Base-by-base conservation (phyloP, 2,888 invertebrate genomes). In the Leptodirus hochenwartii region DNA sequence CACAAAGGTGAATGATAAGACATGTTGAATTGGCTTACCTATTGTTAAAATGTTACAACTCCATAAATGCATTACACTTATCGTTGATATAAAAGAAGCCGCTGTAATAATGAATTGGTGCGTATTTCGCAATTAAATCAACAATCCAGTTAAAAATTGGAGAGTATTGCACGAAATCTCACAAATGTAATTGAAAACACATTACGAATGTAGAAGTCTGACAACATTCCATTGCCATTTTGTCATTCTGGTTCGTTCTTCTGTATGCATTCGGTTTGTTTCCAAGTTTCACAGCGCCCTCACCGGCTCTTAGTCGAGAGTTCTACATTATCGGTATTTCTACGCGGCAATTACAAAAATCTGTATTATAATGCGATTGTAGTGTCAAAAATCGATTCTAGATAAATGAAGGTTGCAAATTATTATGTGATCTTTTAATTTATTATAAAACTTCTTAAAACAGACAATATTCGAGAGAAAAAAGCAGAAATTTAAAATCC, bases 141-240 rank as follows among this genome's bases (percentile, higher is more conserved):
- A n/a, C n/a, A n/a, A n/a, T n/a, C n/a, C n/a, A n/a, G n/a, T n/a
- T n/a, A n/a, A n/a, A n/a, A n/a, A n/a, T n/a, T n/a, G n/a, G n/a
- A n/a, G n/a, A n/a, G n/a, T n/a, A n/a, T n/a, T n/a, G n/a, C n/a
- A n/a, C n/a, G n/a, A n/a, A n/a, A n/a, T n/a, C 33, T 23, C 27
- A 25, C 32, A 27, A 33, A 31, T 30, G 33, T 29, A 29, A 31
- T 37, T 29, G 35, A 35, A 41, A 35, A 36, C 48, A 47, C 44
- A 37, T 44, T 41, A 41, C 41, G 47, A 51, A 51, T 47, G 43
- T 46, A 41, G 45, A 46, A 45, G 46, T 46, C 39, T 46, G 45
- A 45, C 51, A 47, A 52, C 54, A 55, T 53, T 54, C 53, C 53
- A 51, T 53, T 55, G 56, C 56, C 56, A 56, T 56, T 54, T 56